Percentiles rank a stretch among this genome's conserved stretches.
phyloP scores from a whole-genome alignment of 1,140 invertebrate species.

The Psilanteris sp. region DNA sequence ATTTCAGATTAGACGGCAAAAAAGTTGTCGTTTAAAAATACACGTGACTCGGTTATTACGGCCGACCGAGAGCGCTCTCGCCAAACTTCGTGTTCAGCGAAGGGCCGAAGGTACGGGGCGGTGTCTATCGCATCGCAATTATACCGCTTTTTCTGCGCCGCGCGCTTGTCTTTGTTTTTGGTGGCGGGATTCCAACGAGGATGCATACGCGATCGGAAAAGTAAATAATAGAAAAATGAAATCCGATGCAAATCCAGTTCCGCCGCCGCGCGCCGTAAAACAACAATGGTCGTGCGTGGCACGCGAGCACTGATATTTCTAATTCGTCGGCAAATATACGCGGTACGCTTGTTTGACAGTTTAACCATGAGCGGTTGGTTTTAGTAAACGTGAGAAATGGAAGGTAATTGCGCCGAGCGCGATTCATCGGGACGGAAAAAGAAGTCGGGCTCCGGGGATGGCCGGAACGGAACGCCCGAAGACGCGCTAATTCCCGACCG shows the following conservation, averaged over 20 bases:
- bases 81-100: too few species aligned
- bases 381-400: conserved; percentile 40
- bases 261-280: too few species aligned
- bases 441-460: too few species aligned
- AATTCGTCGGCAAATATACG: conserved; percentile 7
- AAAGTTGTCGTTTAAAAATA: background rate
- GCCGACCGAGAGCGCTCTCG: background rate
- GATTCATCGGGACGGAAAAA: conserved; percentile 23
- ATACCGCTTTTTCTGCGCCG: conserved; percentile 3
- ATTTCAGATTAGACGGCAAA: conserved; percentile 6
- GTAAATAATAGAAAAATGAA: too few species aligned
- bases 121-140: conserved; percentile 10
- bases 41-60: conserved; percentile 1
- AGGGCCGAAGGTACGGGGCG: too few species aligned
- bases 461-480: too few species aligned
- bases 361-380: conserved; percentile 25
- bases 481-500: too few species aligned
- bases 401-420: conserved; percentile 32
- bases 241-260: too few species aligned
- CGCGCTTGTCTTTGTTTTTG: background rate
- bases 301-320: conserved; percentile 9
- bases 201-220: too few species aligned
- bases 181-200: background rate
- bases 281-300: background rate
- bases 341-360: conserved; percentile 3